phyloP scores from a whole-genome alignment of 1,140 invertebrate genomes.

The Venustaconcha ellipsiformis region DNA sequence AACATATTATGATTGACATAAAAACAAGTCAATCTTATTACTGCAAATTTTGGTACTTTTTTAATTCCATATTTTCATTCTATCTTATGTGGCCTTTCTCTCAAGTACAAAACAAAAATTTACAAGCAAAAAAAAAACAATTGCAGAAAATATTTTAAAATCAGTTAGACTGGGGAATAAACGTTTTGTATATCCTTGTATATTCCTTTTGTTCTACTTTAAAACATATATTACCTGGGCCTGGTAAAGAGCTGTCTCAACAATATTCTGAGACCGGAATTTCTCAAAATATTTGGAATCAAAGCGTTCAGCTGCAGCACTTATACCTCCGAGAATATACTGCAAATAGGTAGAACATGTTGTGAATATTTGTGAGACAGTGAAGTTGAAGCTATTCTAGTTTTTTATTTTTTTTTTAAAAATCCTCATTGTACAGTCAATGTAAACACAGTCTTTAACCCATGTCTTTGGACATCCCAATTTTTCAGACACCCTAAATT shows the following conservation, averaged over 20 bases:
- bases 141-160: background rate
- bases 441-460: too few species aligned
- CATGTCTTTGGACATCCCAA: too few species aligned
- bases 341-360: slow-evolving; percentile 49
- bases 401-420: too few species aligned
- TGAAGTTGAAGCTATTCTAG: too few species aligned
- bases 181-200: background rate
- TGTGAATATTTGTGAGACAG: background rate
- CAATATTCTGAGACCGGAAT: slow-evolving; percentile 73
- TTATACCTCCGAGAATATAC: slow-evolving; percentile 70
- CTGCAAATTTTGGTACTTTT: too few species aligned
- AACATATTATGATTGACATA: too few species aligned
- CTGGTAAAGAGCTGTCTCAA: slow-evolving; percentile 76
- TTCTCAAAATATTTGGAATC: slow-evolving; percentile 74
- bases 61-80: too few species aligned
- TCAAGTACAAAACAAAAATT: background rate
- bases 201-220: background rate
- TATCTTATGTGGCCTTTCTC: too few species aligned
- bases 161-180: background rate
- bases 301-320: slow-evolving; percentile 70
- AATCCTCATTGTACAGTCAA: too few species aligned
- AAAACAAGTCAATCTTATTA: too few species aligned
- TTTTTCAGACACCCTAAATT: too few species aligned
- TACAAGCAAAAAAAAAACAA: too few species aligned
- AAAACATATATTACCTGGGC: slow-evolving; percentile 69